Percentiles rank a stretch among this genome's conserved stretches.
Conservation (phyloP, 2,888 invertebrate genomes). For the Aethes cnicana region DNA sequence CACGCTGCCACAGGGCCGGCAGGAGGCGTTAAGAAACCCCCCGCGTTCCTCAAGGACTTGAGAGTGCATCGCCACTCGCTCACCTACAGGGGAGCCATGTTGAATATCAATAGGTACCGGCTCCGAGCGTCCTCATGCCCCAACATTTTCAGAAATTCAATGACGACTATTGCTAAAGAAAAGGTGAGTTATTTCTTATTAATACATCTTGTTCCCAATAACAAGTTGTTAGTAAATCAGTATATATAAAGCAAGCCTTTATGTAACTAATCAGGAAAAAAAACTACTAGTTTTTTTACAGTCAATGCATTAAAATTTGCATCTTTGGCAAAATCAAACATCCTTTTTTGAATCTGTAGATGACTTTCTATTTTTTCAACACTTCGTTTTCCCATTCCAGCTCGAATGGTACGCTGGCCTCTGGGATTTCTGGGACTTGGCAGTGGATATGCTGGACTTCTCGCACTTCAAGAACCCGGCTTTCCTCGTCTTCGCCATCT, state of each 20-base stretch:
- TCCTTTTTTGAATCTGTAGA: too few relatives aligned
- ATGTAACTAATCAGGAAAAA: too few relatives aligned
- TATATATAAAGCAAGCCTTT: too few relatives aligned
- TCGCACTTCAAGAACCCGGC: slow-evolving; percentile 89
- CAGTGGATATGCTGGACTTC: slow-evolving; percentile 90
- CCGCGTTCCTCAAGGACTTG: slow-evolving; percentile 88
- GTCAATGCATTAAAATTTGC: too few relatives aligned
- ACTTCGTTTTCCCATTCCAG: slow-evolving; percentile 51
- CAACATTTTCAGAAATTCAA: slow-evolving; percentile 93
- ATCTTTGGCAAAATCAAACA: too few relatives aligned
- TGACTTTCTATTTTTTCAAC: too few relatives aligned
- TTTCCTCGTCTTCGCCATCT: slow-evolving; percentile 90
- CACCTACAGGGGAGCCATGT: slow-evolving; percentile 92
- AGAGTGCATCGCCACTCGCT: slow-evolving; percentile 89
- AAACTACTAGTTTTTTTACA: too few relatives aligned
- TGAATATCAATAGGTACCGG: slow-evolving; percentile 90
- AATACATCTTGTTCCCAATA: too few relatives aligned
- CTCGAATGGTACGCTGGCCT: slow-evolving; percentile 87
- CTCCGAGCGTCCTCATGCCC: slow-evolving; percentile 94
- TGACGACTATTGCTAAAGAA: slow-evolving; percentile 92
- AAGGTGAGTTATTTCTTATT: slow-evolving; percentile 66
- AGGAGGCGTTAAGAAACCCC: slow-evolving; percentile 76
- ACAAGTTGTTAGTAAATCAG: too few relatives aligned
- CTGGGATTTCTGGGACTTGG: slow-evolving; percentile 89
- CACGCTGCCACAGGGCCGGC: slow-evolving; percentile 54